Base-by-base conservation (phyloP, 2,888 invertebrate species). In the Pycnomerus fuliginosus region DNA sequence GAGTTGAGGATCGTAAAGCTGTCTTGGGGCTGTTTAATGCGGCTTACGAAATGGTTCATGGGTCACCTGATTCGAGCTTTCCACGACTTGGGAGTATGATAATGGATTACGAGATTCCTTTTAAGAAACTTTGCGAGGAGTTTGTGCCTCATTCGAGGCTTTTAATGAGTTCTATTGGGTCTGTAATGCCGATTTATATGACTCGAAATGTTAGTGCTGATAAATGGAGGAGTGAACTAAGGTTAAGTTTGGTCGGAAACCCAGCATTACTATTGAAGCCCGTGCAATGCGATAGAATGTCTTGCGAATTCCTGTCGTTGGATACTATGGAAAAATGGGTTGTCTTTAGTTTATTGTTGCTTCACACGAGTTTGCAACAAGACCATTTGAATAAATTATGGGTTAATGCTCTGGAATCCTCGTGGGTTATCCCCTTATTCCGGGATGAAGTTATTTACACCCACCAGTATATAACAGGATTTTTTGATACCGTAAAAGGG, bases 271-370 rank as follows among this genome's bases (percentile, higher is more conserved):
- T 99, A 37, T 74, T 98, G 12, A 96, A 94, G 70, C 95, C 97
- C 2, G 89, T 95, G 0, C 87, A 91, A 59, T 94, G 95, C 0
- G 96, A 96, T 59, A 91, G 43, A 3, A 94, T 97, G 82, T 96
- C 97, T 1, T 98, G 97, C 72, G 99, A 99, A 76, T 98, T 91
- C 71, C 74, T 99, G 33, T 96, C 98, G 1, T 73, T 98, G 45
- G 98, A 99, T 66, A 81, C 84, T 23, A 86, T 99, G 79, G 99
- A 99, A 67, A 83, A 93, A 62, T 99, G 97, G 96, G 88, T 99
- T 15, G 90, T 98, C 57, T 90, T 98, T 71, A 96, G 97, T 0
- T 85, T 95, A 63, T 81, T 95, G 52, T 75, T 98, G 23, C 92
- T 94, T 65, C 94, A 96, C 70, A 88, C 87, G 64, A 85, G 86